Conservation (phyloP, 2,888 invertebrate species). For the Pseudococcus longispinus region DNA sequence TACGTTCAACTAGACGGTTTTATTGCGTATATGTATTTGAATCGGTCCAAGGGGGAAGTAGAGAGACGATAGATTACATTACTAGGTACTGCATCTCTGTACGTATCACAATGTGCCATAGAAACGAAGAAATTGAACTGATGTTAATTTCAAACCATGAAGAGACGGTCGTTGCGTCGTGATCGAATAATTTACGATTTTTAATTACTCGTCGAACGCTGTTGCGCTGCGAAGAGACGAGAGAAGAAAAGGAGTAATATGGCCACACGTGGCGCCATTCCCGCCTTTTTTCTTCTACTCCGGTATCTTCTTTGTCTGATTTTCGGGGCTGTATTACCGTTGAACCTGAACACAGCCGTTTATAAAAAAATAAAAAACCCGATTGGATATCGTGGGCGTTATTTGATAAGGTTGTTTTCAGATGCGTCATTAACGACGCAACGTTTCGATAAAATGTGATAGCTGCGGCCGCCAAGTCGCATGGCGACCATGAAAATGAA, state of each 20-base stretch:
- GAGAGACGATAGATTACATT: background rate
- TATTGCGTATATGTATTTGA: background rate
- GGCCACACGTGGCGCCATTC: constrained; percentile 55
- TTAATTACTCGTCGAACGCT: constrained; percentile 41
- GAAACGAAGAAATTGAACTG: background rate
- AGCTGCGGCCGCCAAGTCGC: background rate
- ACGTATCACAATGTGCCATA: background rate
- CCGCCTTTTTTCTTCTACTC: constrained; percentile 5
- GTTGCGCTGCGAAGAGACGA: background rate
- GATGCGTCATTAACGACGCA: constrained; percentile 49
- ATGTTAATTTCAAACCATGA: background rate
- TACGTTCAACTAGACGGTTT: constrained; percentile 12
- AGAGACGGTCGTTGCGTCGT: background rate
- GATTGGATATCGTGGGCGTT: constrained; percentile 38
- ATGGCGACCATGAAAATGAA: background rate
- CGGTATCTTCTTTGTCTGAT: background rate
- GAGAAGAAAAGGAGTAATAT: background rate
- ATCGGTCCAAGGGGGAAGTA: background rate
- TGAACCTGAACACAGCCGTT: constrained; percentile 44
- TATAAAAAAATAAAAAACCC: constrained; percentile 15
- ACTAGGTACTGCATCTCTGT: background rate
- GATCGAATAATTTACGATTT: constrained; percentile 42
- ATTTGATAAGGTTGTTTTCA: constrained; percentile 41
- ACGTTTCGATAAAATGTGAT: constrained; percentile 36
- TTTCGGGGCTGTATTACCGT: constrained; percentile 1